Percentiles rank a stretch among this genome's conserved stretches.
phyloP scores from a whole-genome alignment of 2,888 invertebrate genomes.

The Amaurobius ferox region DNA sequence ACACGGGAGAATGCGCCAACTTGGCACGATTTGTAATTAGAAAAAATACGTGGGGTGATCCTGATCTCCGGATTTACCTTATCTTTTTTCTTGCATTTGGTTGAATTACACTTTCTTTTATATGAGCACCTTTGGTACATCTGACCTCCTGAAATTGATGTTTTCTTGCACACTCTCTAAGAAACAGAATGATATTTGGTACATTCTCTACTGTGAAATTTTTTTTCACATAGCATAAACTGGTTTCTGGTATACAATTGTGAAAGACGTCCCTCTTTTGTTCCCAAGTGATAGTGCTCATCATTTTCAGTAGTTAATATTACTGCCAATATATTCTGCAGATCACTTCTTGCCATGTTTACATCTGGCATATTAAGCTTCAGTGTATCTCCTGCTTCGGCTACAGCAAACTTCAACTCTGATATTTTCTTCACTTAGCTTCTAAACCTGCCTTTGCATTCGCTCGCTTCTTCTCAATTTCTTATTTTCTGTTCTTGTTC shows the following conservation, averaged over 20 bases:
- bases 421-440: too few relatives aligned
- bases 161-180: background rate
- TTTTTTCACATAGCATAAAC: background rate
- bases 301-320: slow-evolving; percentile 10
- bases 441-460: too few relatives aligned
- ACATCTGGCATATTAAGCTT: slow-evolving; percentile 21
- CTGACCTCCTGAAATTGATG: background rate
- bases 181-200: background rate
- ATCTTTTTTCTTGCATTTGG: slow-evolving; percentile 1
- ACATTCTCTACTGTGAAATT: background rate
- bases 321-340: slow-evolving; percentile 5
- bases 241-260: background rate
- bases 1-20: too few relatives aligned
- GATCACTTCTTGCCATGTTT: slow-evolving; percentile 28
- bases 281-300: slow-evolving; percentile 7
- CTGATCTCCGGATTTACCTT: too few relatives aligned
- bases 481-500: too few relatives aligned
- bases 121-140: background rate
- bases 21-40: too few relatives aligned
- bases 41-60: too few relatives aligned
- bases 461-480: too few relatives aligned
- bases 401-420: too few relatives aligned
- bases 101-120: background rate
- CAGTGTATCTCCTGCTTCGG: slow-evolving; percentile 26
- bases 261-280: slow-evolving; percentile 11